A percentile compares a stretch with the other conserved stretches of the same genome.
phyloP scores from a whole-genome alignment of 23 tunicate genomes.

The Styela clava region DNA sequence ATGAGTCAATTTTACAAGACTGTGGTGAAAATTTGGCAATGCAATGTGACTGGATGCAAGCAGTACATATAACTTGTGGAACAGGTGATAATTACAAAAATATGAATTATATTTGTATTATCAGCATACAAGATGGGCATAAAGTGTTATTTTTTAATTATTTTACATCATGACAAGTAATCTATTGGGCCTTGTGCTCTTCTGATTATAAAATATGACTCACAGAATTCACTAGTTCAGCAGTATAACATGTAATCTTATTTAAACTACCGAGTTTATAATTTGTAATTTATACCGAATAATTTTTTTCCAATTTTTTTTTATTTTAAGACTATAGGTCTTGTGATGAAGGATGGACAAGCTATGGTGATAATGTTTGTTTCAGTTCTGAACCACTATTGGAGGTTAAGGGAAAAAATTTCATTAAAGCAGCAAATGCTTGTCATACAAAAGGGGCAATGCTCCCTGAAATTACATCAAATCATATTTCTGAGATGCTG shows the following conservation, averaged over 20 bases:
- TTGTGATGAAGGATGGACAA: not conserved
- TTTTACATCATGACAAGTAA: too few relatives aligned
- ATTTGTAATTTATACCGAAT: too few relatives aligned
- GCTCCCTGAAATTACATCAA: not conserved
- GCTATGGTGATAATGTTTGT: not conserved
- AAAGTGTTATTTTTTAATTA: too few relatives aligned
- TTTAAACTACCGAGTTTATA: too few relatives aligned
- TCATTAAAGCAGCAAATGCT: not conserved
- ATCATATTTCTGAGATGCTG: not conserved
- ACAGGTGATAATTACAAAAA: constrained; percentile 20
- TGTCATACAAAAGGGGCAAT: not conserved
- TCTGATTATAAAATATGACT: too few relatives aligned
- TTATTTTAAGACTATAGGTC: not conserved
- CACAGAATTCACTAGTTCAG: too few relatives aligned
- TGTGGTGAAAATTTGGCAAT: not conserved
- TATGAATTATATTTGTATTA: too few relatives aligned
- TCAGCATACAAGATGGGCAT: too few relatives aligned
- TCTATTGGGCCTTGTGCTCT: too few relatives aligned
- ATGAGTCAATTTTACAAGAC: constrained; percentile 3
- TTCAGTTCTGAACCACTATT: not conserved
- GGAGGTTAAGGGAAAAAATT: not conserved
- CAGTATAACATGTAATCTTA: too few relatives aligned
- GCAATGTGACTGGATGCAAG: not conserved
- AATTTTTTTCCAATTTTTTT: not conserved
- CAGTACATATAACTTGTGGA: constrained; percentile 23